These are phyloP conservation scores for Trachops cirrhosus DNA, from an alignment of 2,797 vertebrate genomes.

Conservation along the genomic window DNA sequence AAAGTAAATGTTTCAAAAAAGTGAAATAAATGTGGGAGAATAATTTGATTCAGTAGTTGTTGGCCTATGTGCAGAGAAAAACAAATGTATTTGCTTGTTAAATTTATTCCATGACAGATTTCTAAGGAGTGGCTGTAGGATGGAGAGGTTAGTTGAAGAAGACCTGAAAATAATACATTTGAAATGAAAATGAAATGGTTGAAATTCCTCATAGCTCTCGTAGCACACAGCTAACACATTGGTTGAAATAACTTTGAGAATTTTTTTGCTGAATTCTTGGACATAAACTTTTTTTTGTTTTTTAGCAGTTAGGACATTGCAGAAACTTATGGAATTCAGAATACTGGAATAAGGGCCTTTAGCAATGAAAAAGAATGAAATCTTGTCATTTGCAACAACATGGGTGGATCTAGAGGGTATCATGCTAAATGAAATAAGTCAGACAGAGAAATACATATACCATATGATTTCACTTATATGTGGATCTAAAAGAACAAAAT, in stretches of 20 bases:
- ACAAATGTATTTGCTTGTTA: conserved; percentile 31
- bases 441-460: not conserved
- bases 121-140: not conserved
- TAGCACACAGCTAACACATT: not conserved
- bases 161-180: conserved; percentile 19
- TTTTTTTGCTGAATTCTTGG: conserved; percentile 27
- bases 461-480: not conserved
- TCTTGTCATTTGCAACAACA: not conserved
- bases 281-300: not conserved
- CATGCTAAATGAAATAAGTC: not conserved
- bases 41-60: conserved; percentile 22
- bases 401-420: not conserved
- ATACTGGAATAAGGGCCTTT: not conserved
- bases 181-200: conserved; percentile 30
- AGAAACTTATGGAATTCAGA: conserved; percentile 8
- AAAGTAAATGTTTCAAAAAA: not conserved
- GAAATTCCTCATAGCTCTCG: conserved; percentile 5
- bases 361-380: not conserved
- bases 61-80: not conserved
- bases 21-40: conserved; percentile 7
- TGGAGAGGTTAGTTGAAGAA: conserved; percentile 33
- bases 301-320: not conserved
- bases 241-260: not conserved
- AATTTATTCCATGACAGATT: conserved; percentile 5
- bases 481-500: not conserved